Percentiles rank a stretch among this genome's conserved stretches.
Evolutionary conservation across 2,888 invertebrate genomes (phyloP).

Genomic region (Tortrix viridana): DNA sequence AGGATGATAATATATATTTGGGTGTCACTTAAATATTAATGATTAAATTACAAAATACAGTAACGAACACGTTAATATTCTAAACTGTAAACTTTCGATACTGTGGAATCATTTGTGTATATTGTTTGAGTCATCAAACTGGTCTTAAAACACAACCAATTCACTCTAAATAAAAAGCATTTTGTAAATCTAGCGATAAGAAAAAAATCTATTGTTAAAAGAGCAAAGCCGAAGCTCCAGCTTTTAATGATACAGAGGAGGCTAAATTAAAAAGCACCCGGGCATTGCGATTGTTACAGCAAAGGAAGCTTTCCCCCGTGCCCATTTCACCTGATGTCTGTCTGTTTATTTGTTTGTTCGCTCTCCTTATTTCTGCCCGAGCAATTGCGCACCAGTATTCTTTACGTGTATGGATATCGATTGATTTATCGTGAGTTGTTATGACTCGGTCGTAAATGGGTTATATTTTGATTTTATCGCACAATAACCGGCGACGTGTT

Average conservation of each 20-base stretch:
- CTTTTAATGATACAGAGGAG: constrained; percentile 77
- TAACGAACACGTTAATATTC: no score
- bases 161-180: background rate
- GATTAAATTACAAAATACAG: no score
- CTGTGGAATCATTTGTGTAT: no score
- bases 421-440: constrained; percentile 6
- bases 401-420: background rate
- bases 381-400: constrained; percentile 19
- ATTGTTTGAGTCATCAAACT: no score
- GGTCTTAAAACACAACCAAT: background rate
- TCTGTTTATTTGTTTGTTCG: constrained; percentile 27
- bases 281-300: constrained; percentile 62
- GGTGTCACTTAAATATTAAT: no score
- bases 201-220: constrained; percentile 63
- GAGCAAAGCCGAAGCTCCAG: constrained; percentile 67
- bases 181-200: constrained; percentile 18
- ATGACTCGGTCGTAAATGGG: constrained; percentile 1
- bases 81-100: no score
- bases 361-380: constrained; percentile 24
- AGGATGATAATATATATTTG: no score
- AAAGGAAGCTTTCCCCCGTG: constrained; percentile 58
- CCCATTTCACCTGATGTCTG: constrained; percentile 51
- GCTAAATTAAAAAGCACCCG: constrained; percentile 80
- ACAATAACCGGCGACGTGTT: background rate
- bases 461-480: background rate